Base-by-base conservation (phyloP, 2,113 vertebrate species). In the Sciurus niger region DNA sequence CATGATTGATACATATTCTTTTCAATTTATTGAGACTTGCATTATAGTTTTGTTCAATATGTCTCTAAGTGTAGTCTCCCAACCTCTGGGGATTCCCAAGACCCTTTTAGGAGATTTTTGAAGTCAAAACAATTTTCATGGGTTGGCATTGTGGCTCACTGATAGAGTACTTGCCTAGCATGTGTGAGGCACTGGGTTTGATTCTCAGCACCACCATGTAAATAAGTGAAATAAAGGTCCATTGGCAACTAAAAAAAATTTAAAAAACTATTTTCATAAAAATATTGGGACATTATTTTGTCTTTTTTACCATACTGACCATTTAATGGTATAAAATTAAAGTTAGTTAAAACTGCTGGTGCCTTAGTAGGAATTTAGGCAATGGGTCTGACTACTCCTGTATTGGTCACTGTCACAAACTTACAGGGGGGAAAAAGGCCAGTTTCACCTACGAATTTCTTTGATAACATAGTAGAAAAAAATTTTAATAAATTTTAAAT, bases 51-150 rank as follows among this genome's bases (percentile, higher is more conserved):
- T 51, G 6, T 65, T 73, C 25, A 74, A 60, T 1, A 60, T 6
- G 25, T 80, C 14, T 89, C 72, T 58, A 83, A 67, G 2, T 74
- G 4, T 84, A 37, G 25, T 74, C 65, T 89, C 6, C 46, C 67
- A 73, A 46, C 74, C 37, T 34, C n/a, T 67, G 84, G 78, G 89
- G 10, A 84, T 67, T 68, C 55, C 65, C 73, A 93, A 51, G 32
- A 37, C 37, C 8, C 5, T 95, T 70, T 73, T 48, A 68, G 93
- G 84, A 82, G 70, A n/a, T 77, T 43, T 94, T 46, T 58, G 72
- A 94, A 58, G 53, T 79, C 24, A 84, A 79, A 84, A 84, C 20
- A 85, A 30, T 85, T 80, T 96, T 78, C 11, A 68, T 94, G 46
- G 46, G 46, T 6, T 48, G 46, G 46, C 1, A 6, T 48, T 48